Evolutionary conservation across 2,113 vertebrate species (phyloP), one percentile per base, ranked within the genome.

Genomic region (Misgurnus mizolepis): DNA sequence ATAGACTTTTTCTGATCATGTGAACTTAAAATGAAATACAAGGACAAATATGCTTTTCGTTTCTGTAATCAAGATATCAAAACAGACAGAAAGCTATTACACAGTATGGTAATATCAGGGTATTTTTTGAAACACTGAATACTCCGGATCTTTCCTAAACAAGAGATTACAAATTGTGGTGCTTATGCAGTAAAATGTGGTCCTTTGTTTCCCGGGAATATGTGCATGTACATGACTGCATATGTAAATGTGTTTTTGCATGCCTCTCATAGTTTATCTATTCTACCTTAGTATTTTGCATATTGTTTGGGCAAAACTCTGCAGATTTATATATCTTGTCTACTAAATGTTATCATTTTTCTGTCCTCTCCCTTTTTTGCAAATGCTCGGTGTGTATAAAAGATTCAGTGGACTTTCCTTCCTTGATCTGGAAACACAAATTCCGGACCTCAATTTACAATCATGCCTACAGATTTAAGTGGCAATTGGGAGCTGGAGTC

Each of bases 401-500:
- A 84, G 67, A 65, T 78, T 47, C 17, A 55, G 73, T 76, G 81
- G 82, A 61, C 79, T 39, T 75, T 81, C 76, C 62, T 81, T 67
- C 80, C 45, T 62, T 18, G 10, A 39, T 71, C 41, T 58, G 73
- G 79, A 49, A 68, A 76, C 81, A 67, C 77, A 62, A 49, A 61
- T 65, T 56, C 61, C 64, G 80, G 40, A 60, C 50, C 80, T 82
- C 17, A 55, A 10, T 22, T n/a, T 27, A n/a, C 60, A 83, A 87
- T 78, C 90, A 98, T 97, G 96, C 91, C 95, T 49, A 93, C 79
- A 62, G 89, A 98, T 87, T 94, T 94, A 88, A 96, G 80, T 88
- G 96, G 96, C 47, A 97, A 89, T 1, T 99, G 96, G 96, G 92
- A 94, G 72, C 92, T 98, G 94, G 92, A 93, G 84, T 90, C 58